Conservation (phyloP, 2,113 vertebrate genomes). For the Centropus unirufus region DNA sequence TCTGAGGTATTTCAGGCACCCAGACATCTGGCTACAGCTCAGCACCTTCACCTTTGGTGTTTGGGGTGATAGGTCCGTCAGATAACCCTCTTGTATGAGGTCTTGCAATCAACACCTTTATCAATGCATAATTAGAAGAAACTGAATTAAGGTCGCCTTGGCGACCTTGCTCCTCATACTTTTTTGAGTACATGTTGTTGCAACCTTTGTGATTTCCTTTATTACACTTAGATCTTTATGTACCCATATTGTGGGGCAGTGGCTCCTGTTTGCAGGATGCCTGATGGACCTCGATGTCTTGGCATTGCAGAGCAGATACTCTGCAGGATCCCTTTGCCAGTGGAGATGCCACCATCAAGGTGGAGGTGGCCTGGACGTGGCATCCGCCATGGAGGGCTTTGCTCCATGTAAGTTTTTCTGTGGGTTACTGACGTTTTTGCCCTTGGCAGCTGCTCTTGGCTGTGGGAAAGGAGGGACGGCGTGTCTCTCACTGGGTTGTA, state of each 20-base stretch:
- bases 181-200: background rate
- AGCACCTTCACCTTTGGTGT: background rate
- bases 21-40: background rate
- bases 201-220: background rate
- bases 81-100: background rate
- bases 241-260: rapidly evolving
- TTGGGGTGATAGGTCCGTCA: background rate
- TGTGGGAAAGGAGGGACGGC: background rate
- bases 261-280: rapidly evolving
- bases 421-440: background rate
- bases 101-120: background rate
- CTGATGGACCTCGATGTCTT: background rate
- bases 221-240: background rate
- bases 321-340: background rate
- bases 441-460: background rate
- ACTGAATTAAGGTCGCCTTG: background rate
- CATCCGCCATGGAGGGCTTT: background rate
- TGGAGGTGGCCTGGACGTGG: background rate
- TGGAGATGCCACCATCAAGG: background rate
- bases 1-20: background rate
- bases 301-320: too few relatives aligned
- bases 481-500: background rate
- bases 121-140: background rate
- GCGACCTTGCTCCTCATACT: background rate
- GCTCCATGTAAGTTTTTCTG: background rate